Evolutionary conservation across 2,797 vertebrate species (phyloP).

Genomic region (Coregonus ussuriensis): DNA sequence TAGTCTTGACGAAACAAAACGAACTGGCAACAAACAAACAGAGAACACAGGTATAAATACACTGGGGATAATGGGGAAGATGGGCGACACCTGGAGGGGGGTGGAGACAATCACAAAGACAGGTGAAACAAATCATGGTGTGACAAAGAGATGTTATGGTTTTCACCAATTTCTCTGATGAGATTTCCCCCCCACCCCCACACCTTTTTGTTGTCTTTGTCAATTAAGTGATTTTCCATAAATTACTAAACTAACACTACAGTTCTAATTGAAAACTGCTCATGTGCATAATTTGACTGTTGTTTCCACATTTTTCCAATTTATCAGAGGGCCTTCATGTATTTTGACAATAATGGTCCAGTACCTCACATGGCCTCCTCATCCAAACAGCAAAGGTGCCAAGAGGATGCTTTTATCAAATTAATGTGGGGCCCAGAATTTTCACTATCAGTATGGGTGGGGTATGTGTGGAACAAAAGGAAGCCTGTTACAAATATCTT

Average conservation of each 20-base stretch:
- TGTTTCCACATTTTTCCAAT: not conserved
- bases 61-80: too few species aligned
- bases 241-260: not conserved
- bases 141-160: not conserved
- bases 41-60: too few species aligned
- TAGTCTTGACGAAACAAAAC: too few species aligned
- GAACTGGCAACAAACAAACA: too few species aligned
- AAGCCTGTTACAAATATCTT: slow-evolving; percentile 30
- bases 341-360: not conserved
- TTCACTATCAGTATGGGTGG: not conserved
- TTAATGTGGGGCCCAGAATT: not conserved
- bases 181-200: not conserved
- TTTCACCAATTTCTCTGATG: not conserved
- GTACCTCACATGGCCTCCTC: not conserved
- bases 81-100: too few species aligned
- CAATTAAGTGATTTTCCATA: not conserved
- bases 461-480: slow-evolving; percentile 24
- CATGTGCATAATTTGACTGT: not conserved
- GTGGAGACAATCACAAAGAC: too few species aligned
- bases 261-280: not conserved
- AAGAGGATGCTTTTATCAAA: not conserved
- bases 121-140: too few species aligned
- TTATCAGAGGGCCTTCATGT: not conserved
- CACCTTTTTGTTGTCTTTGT: not conserved
- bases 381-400: not conserved